Base-by-base conservation (phyloP, 2,888 invertebrate genomes). In the Hofmannophila pseudospretella region DNA sequence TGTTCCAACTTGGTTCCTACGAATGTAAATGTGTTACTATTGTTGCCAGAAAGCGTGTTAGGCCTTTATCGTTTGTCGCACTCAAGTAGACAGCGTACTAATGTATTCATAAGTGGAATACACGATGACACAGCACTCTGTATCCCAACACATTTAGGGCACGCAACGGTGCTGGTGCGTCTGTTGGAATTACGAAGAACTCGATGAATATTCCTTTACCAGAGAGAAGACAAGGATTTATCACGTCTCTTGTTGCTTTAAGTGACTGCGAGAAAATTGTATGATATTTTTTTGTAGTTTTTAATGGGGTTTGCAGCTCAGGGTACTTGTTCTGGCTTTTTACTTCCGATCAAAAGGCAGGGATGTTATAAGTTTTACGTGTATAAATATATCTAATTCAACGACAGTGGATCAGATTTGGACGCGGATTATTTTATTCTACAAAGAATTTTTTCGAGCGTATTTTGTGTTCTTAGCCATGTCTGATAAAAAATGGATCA, bases 91-190 rank as follows among this genome's bases (percentile, higher is more conserved):
- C 51, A 46, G 32, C 34, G 34, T 39, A 46, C 49, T 56, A 53
- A 50, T 54, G 53, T 47, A 47, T 48, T 47, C 47, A 38, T 44
- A 51, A 53, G 47, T 49, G 50, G 40, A 47, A 51, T 47, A 51
- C 44, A 47, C 53, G 45, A 53, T 44, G 42, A 41, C 34, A 23
- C 23, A 25, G 31, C 42, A 42, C 41, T 41, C 36, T 37, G 27
- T 37, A 31, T 38, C 34, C 34, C 30, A 41, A 40, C 45, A 32
- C 41, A 29, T 33, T 22, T 10, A 29, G 34, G 35, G 29, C 19
- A 34, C 26, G 32, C 30, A 11, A 23, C n/a, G 23, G 8, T n/a
- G n/a, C n/a, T n/a, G n/a, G n/a, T 23, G n/a, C n/a, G n/a, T 4
- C 8, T 11, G 28, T 32, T 23, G 1, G 23, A 23, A n/a, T 23